Evolutionary conservation across 2,113 vertebrate species (phyloP).

Genomic region (Erythrolamprus reginae): DNA sequence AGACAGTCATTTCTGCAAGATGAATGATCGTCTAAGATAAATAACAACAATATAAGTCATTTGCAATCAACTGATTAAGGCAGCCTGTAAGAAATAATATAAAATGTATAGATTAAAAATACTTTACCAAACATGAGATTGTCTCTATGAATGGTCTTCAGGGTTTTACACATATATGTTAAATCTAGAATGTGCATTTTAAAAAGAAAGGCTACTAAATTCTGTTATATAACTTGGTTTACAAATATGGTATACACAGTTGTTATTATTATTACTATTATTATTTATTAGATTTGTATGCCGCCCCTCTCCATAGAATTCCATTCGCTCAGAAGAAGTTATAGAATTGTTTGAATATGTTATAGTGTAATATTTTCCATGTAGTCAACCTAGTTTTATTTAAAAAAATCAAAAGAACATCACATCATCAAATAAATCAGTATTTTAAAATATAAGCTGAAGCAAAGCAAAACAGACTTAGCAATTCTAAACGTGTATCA

Average conservation of each 20-base stretch:
- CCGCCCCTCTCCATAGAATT: too few relatives aligned
- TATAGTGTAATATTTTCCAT: background rate
- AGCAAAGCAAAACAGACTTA: background rate
- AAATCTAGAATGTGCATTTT: background rate
- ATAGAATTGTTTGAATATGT: background rate
- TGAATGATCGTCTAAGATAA: background rate
- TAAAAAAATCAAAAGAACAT: background rate
- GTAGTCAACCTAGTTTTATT: background rate
- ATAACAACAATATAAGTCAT: background rate
- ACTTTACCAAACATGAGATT: background rate
- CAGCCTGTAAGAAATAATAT: background rate
- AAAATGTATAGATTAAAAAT: background rate
- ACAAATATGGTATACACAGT: background rate
- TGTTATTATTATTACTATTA: too few relatives aligned
- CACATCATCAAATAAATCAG: background rate
- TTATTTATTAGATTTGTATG: too few relatives aligned
- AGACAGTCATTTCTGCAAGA: background rate
- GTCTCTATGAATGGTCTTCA: background rate
- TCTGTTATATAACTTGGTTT: background rate
- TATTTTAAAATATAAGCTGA: background rate
- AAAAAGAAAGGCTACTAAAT: background rate
- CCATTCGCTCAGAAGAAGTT: too few relatives aligned
- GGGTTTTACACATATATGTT: background rate
- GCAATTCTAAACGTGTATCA: background rate
- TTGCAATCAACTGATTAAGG: background rate